A percentile compares a stretch with the other conserved stretches of the same genome.
Evolutionary conservation across 23 tunicate species (phyloP).

Genomic region (Styela plicata): DNA sequence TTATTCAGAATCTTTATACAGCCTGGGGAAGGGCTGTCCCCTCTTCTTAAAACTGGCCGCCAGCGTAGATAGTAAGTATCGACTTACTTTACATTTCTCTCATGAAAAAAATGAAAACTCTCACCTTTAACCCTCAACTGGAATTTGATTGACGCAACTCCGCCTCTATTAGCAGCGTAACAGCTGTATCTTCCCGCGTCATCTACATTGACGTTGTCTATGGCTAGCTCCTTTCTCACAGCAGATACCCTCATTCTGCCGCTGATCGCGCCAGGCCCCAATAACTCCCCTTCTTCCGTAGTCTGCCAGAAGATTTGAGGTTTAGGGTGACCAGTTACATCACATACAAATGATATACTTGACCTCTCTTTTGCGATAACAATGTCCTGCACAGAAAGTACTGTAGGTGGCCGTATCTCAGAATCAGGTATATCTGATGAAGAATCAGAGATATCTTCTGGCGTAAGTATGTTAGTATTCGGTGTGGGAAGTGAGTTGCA

Average conservation of each 20-base stretch:
- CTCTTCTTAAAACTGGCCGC: no score
- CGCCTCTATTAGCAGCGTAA: constrained; percentile 3
- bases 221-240: not conserved
- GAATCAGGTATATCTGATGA: not conserved
- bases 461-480: not conserved
- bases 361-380: not conserved
- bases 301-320: not conserved
- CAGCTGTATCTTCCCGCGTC: not conserved
- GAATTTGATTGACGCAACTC: not conserved
- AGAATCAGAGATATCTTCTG: not conserved
- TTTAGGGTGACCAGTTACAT: not conserved
- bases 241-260: not conserved
- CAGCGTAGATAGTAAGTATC: no score
- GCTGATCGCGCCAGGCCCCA: not conserved
- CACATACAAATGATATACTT: not conserved
- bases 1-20: no score
- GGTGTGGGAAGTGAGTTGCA: constrained; percentile 12
- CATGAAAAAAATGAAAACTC: no score
- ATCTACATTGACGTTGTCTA: not conserved
- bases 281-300: not conserved
- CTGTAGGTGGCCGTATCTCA: not conserved
- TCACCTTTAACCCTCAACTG: not conserved
- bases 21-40: no score
- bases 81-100: no score
- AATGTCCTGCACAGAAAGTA: not conserved